Evolutionary conservation across 2,888 invertebrate species (phyloP), one percentile per base, ranked within the genome.

Genomic region (Drosophila fulvimacula): DNA sequence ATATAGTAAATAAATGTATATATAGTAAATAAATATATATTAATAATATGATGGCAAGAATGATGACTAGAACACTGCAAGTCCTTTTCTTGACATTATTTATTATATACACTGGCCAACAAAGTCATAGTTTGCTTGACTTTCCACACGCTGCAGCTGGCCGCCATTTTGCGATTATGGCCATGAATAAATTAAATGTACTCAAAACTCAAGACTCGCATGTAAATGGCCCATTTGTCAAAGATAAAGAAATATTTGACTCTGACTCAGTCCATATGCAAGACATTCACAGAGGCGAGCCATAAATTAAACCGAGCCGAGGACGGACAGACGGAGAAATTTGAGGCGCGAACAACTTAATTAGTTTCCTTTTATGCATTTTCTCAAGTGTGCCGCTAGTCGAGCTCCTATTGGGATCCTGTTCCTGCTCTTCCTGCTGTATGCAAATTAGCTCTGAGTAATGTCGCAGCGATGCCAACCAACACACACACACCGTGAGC

Each of bases 291-390:
- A 61, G 59, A 21, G 46, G 24, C 9, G 39, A 27, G 76, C 44
- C 65, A 79, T 75, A 87, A 85, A 82, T 89, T 71, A 81, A 53
- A 41, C 48, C 53, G 17, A 51, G 44, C 63, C 42, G 51, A 36
- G 24, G 24, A 24, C 30, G 30, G 30, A 30, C 30, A 30, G 19
- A 49, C 63, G 60, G 68, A 46, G 84, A 85, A 89, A 85, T 84
- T 87, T 70, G 89, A 85, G 86, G 91, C 89, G 86, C 91, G 82
- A 91, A 90, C 90, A 85, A 89, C 90, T 91, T 91, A 91, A 91
- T 91, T 91, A 91, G 90, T 84, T 90, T 82, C 85, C 81, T 79
- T 79, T 85, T 78, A 83, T 79, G 76, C 81, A 69, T 68, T 69
- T 61, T 71, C 78, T 88, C 73, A 69, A 88, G 83, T 80, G 76